Conservation (phyloP, 2,888 invertebrate species). For the Scaptomyza parva region DNA sequence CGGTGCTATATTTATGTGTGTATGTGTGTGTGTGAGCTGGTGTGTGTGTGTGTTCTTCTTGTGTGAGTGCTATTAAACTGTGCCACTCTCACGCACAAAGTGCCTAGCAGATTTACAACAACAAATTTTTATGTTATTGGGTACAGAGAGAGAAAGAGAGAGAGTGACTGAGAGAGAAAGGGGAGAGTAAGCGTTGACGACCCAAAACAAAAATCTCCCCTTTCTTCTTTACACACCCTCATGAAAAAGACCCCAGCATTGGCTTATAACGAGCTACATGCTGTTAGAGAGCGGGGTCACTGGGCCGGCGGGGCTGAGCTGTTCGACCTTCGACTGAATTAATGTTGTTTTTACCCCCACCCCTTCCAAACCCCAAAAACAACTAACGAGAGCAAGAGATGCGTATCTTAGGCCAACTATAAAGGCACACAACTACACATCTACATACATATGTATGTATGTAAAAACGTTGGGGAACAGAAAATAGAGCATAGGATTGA, state of each 20-base stretch:
- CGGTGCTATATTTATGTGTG: constrained; percentile 41
- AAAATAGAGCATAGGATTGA: background rate
- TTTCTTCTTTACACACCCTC: background rate
- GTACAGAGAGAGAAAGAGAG: constrained; percentile 19
- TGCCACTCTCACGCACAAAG: constrained; percentile 61
- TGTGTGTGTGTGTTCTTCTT: constrained; percentile 14
- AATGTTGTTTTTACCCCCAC: constrained; percentile 53
- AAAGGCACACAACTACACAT: constrained; percentile 46
- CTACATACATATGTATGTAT: constrained; percentile 26
- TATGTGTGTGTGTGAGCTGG: constrained; percentile 14
- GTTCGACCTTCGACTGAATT: constrained; percentile 59
- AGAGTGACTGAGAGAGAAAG: constrained; percentile 36
- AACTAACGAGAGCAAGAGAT: constrained; percentile 43
- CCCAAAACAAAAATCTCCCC: constrained; percentile 25
- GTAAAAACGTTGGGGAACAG: constrained; percentile 10
- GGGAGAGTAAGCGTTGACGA: constrained; percentile 41
- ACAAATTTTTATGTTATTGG: constrained; percentile 77
- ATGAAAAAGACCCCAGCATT: constrained; percentile 10
- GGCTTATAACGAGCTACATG: constrained; percentile 44
- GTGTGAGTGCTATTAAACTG: constrained; percentile 58
- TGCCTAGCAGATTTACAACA: constrained; percentile 76
- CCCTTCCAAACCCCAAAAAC: constrained; percentile 4
- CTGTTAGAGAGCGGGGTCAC: constrained; percentile 16
- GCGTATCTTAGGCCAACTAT: constrained; percentile 66
- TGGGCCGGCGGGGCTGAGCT: background rate